Evolutionary conservation across 2,888 invertebrate genomes (phyloP).

Genomic region (Epirrhoe alternata): DNA sequence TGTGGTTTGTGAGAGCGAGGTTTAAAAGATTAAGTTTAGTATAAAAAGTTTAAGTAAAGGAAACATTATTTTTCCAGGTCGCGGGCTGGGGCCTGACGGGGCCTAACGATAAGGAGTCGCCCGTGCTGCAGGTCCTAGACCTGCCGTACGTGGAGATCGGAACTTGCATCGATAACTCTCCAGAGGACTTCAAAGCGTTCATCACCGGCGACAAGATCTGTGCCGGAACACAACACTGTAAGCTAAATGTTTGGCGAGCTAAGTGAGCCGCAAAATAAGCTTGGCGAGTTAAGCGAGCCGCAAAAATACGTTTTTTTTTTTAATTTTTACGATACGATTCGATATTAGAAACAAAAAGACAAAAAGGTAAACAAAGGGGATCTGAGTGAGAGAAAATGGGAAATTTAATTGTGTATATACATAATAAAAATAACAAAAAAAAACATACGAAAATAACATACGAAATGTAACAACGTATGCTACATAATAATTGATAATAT

Average conservation of each 20-base stretch:
- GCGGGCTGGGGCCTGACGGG: constrained; percentile 52
- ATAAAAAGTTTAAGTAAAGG: neutral
- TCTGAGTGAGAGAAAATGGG: no score
- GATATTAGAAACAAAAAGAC: no score
- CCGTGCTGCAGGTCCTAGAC: constrained; percentile 44
- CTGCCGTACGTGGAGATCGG: constrained; percentile 48
- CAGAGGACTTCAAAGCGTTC: constrained; percentile 40
- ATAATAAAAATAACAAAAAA: no score
- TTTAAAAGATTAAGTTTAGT: no score
- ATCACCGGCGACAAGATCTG: constrained; percentile 56
- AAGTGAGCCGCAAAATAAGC: no score
- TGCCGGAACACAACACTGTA: constrained; percentile 41
- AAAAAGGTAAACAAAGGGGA: no score
- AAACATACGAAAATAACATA: no score
- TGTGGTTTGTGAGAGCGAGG: no score
- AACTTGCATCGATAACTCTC: constrained; percentile 45
- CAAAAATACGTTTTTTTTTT: neutral
- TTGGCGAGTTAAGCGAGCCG: neutral
- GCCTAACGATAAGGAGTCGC: constrained; percentile 38
- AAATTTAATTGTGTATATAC: no score
- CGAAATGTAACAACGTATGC: no score
- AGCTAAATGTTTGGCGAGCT: neutral
- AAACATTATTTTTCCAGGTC: constrained; percentile 37
- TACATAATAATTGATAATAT: no score
- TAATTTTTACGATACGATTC: no score